Percentiles rank a stretch among this genome's conserved stretches.
These are phyloP conservation scores for Chaetogeoica ovagalla DNA, from an alignment of 2,888 invertebrate genomes.

Conservation along the genomic window DNA sequence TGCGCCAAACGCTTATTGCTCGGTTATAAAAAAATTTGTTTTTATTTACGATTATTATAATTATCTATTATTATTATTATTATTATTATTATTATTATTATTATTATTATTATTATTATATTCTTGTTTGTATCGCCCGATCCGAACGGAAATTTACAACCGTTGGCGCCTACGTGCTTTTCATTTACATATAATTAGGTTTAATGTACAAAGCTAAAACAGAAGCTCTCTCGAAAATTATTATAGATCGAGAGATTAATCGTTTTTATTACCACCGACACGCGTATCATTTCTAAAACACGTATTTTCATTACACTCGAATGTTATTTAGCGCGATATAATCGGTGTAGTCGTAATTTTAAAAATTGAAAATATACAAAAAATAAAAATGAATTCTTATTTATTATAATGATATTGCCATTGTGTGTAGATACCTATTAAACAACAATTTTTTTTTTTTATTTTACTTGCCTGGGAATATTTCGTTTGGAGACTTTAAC, in stretches of 20 bases:
- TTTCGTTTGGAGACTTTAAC: conserved; percentile 3
- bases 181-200: conserved; percentile 23
- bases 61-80: conserved; percentile 23
- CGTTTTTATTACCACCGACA: background rate
- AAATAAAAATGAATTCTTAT: too few species aligned
- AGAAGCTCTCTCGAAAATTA: conserved; percentile 13
- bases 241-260: conserved; percentile 10
- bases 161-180: conserved; percentile 18
- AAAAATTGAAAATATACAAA: too few species aligned
- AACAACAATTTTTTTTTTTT: background rate
- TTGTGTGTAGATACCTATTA: too few species aligned
- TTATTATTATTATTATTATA: conserved; percentile 16
- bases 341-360: background rate
- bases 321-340: background rate
- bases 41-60: conserved; percentile 29
- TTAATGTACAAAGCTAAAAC: background rate
- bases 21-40: conserved; percentile 10
- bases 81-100: conserved; percentile 26
- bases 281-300: background rate
- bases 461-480: background rate
- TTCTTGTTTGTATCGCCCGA: background rate
- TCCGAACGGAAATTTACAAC: conserved; percentile 2
- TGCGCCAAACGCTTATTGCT: conserved; percentile 20
- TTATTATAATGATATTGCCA: too few species aligned
- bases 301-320: background rate